Conservation (phyloP, 2,113 vertebrate species). For the Alethe diademata region DNA sequence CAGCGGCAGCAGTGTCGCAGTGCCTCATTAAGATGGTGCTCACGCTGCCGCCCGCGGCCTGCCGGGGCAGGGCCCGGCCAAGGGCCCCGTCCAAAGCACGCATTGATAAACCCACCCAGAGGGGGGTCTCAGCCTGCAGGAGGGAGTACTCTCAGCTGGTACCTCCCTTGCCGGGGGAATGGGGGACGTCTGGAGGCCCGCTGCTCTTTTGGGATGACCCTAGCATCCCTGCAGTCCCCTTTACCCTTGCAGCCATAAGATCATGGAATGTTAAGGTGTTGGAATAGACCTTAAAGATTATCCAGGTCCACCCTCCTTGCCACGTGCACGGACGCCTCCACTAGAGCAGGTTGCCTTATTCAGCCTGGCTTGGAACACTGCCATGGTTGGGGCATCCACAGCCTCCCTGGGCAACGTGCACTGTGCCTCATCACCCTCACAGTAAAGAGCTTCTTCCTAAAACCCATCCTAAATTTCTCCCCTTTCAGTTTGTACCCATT, state of each 20-base stretch:
- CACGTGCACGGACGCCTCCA: neutral
- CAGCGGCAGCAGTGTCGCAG: neutral
- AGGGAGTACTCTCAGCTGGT: neutral
- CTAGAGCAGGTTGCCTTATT: neutral
- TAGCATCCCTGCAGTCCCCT: neutral
- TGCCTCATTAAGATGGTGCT: slow-evolving; percentile 27
- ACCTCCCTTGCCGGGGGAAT: fast-evolving
- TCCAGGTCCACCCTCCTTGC: neutral
- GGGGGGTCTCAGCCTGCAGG: no score
- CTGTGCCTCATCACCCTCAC: neutral
- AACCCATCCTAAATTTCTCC: neutral
- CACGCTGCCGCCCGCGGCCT: neutral
- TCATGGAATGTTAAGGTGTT: neutral
- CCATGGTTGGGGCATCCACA: neutral
- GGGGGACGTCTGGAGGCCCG: neutral
- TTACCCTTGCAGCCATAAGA: neutral
- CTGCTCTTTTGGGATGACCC: neutral
- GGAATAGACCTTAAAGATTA: neutral
- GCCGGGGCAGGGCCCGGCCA: neutral
- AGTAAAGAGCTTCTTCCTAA: neutral
- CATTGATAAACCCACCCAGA: neutral
- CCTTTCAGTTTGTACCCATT: neutral
- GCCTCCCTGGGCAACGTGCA: neutral
- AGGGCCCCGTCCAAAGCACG: neutral
- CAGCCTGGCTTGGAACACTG: neutral